Percentiles rank a stretch among this genome's conserved stretches.
phyloP scores from a whole-genome alignment of 2,113 vertebrate genomes.

The Equus przewalskii region DNA sequence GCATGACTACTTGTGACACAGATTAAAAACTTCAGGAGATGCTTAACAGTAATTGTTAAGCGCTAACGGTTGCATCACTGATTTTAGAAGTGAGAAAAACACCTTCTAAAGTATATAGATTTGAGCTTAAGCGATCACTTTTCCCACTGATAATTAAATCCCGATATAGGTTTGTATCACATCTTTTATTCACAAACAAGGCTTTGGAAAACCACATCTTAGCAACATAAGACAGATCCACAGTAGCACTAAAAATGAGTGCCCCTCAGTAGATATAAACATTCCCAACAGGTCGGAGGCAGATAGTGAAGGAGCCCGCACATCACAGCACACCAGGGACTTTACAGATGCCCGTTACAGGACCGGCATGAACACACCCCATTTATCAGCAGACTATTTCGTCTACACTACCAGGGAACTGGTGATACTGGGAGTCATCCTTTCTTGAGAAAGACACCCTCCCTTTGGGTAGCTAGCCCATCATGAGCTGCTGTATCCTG shows the following conservation, averaged over 20 bases:
- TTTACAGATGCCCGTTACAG: neutral
- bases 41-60: conserved; percentile 55
- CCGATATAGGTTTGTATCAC: neutral
- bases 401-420: neutral
- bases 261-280: conserved; percentile 2
- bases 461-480: neutral
- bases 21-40: conserved; percentile 77
- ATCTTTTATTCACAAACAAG: conserved; percentile 79
- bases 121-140: conserved; percentile 65
- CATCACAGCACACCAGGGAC: neutral
- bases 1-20: conserved; percentile 60
- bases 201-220: conserved; percentile 82
- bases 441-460: neutral
- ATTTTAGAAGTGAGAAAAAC: conserved; percentile 65
- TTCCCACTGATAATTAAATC: conserved; percentile 82
- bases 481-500: neutral
- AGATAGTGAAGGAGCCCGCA: neutral
- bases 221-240: conserved; percentile 67
- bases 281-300: neutral
- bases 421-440: neutral
- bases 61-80: conserved; percentile 36
- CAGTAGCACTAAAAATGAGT: conserved; percentile 74
- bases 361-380: neutral
- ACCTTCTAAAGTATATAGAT: conserved; percentile 65
- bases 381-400: neutral